Percentiles rank a stretch among this genome's conserved stretches.
Conservation (phyloP, 2,888 invertebrate species). For the Brachyptera putata region DNA sequence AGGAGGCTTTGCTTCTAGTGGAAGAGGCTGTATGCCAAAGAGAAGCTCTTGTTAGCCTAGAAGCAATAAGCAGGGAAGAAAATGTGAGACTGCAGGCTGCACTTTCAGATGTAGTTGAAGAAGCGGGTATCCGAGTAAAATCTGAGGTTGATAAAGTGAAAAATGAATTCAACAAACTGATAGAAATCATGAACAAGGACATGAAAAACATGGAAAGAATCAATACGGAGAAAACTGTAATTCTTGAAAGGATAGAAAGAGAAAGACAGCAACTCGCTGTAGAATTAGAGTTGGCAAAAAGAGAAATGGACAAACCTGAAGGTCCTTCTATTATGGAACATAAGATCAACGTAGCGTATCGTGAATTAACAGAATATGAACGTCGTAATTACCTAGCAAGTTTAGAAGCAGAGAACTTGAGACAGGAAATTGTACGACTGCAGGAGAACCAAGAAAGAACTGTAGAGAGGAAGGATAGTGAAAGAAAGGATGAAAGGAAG, state of each 20-base stretch:
- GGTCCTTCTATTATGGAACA: background rate
- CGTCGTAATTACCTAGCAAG: constrained; percentile 12
- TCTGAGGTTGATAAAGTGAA: constrained; percentile 24
- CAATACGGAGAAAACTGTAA: background rate
- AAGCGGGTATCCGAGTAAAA: constrained; percentile 25
- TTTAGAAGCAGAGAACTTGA: constrained; percentile 15
- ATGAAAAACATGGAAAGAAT: constrained; percentile 22
- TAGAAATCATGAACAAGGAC: constrained; percentile 21
- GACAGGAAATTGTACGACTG: constrained; percentile 10
- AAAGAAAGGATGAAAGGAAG: no score
- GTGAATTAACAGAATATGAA: constrained; percentile 13
- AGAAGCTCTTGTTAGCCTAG: constrained; percentile 1
- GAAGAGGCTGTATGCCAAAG: constrained; percentile 25
- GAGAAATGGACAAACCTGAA: background rate
- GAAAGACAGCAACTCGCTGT: constrained; percentile 8
- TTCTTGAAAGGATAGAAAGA: constrained; percentile 10
- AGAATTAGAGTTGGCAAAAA: constrained; percentile 9
- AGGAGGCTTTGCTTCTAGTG: constrained; percentile 22
- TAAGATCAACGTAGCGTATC: constrained; percentile 7
- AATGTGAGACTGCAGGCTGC: constrained; percentile 13
- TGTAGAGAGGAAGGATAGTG: no score
- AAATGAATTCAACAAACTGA: constrained; percentile 22
- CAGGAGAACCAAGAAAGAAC: constrained; percentile 19
- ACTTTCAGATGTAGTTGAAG: constrained; percentile 19
- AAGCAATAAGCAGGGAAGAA: constrained; percentile 26